Conservation (phyloP, 2,113 vertebrate genomes). For the Equus quagga region DNA sequence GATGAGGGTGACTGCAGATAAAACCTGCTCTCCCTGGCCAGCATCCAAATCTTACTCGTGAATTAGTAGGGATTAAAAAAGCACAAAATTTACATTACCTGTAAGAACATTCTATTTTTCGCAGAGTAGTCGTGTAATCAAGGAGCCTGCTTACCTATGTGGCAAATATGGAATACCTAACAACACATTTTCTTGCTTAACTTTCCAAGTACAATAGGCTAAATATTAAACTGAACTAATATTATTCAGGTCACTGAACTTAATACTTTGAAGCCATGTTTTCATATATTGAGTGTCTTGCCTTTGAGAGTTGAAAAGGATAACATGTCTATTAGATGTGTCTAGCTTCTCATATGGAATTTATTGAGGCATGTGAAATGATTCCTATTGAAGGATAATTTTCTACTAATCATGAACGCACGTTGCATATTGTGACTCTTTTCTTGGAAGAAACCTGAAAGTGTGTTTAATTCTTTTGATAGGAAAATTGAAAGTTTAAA, state of each 20-base stretch:
- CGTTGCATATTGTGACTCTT: not conserved
- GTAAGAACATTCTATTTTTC: not conserved
- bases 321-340: not conserved
- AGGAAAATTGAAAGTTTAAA: not conserved
- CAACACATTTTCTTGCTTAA: not conserved
- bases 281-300: not conserved
- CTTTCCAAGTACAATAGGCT: not conserved
- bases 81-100: not conserved
- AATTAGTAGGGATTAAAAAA: not conserved
- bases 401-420: not conserved
- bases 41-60: not conserved
- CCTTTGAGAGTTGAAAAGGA: not conserved
- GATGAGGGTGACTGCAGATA: not conserved
- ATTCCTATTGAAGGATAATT: not conserved
- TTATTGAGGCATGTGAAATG: not conserved
- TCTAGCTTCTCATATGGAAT: not conserved
- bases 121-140: not conserved
- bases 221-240: conserved; percentile 38
- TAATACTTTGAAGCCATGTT: not conserved
- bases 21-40: not conserved
- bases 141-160: not conserved
- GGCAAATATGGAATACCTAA: not conserved
- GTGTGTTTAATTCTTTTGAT: not conserved
- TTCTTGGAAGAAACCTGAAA: not conserved
- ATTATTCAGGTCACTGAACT: not conserved